These are phyloP conservation scores for Dolichotis patagonum DNA, from an alignment of 2,113 vertebrate genomes.

Conservation along the genomic window DNA sequence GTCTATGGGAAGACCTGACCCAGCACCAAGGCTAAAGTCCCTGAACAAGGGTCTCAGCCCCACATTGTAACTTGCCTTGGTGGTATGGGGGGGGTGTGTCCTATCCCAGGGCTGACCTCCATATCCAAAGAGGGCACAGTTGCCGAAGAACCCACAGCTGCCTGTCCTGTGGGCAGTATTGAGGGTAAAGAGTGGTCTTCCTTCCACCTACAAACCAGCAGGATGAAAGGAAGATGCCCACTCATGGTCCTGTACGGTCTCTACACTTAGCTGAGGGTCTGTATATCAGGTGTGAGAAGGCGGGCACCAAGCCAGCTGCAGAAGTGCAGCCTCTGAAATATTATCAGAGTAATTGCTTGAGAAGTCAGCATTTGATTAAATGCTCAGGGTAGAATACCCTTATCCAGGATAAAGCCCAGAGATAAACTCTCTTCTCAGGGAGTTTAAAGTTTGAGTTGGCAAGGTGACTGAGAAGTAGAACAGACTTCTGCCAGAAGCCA, in stretches of 20 bases:
- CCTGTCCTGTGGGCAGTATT: background rate
- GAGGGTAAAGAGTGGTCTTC: too few species aligned
- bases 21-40: background rate
- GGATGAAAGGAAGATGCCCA: background rate
- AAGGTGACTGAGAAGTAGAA: background rate
- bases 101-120: background rate
- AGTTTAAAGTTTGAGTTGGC: background rate
- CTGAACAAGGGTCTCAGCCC: background rate
- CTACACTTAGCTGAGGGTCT: background rate
- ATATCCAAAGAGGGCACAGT: background rate
- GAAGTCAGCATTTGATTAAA: slow-evolving; percentile 3
- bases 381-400: background rate
- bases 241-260: background rate
- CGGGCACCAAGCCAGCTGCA: background rate
- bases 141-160: background rate
- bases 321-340: background rate
- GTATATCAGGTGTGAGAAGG: background rate
- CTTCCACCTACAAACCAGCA: background rate
- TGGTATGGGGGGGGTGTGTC: background rate
- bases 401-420: background rate
- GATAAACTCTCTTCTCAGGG: background rate
- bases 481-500: background rate
- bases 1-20: background rate
- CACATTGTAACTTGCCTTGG: background rate
- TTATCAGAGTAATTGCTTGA: background rate